Evolutionary conservation across 2,888 invertebrate genomes (phyloP).

Genomic region (Caenorhabditis sp.): DNA sequence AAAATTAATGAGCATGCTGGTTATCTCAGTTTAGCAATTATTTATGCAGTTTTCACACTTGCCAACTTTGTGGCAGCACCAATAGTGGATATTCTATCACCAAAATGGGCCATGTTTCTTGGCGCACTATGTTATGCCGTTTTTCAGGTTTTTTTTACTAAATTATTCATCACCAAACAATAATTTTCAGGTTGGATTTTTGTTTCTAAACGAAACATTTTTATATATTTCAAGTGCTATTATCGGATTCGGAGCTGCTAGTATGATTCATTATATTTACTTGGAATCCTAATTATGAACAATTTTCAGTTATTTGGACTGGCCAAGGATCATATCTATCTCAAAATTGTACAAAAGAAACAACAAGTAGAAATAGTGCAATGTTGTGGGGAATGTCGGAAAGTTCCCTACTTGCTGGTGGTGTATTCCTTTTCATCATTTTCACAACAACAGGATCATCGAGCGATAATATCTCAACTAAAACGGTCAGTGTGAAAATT

Average conservation of each 20-base stretch:
- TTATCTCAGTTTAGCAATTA: slow-evolving; percentile 80
- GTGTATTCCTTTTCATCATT: slow-evolving; percentile 89
- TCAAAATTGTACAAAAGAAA: slow-evolving; percentile 50
- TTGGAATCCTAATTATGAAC: not conserved
- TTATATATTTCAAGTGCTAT: slow-evolving; percentile 59
- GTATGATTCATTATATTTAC: slow-evolving; percentile 10
- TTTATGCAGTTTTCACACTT: slow-evolving; percentile 87
- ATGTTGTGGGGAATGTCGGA: slow-evolving; percentile 48
- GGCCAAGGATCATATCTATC: slow-evolving; percentile 56
- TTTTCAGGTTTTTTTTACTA: slow-evolving; percentile 78
- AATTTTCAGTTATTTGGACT: slow-evolving; percentile 48
- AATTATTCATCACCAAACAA: too few species aligned
- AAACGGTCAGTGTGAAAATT: slow-evolving; percentile 33
- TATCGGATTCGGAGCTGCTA: slow-evolving; percentile 70
- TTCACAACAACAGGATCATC: slow-evolving; percentile 75
- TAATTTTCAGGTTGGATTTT: slow-evolving; percentile 53
- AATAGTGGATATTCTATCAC: slow-evolving; percentile 84
- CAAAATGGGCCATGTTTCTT: slow-evolving; percentile 85
- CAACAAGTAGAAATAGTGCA: slow-evolving; percentile 50
- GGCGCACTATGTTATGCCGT: slow-evolving; percentile 84
- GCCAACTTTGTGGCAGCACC: slow-evolving; percentile 95
- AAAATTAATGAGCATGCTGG: slow-evolving; percentile 51
- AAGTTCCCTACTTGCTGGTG: slow-evolving; percentile 83
- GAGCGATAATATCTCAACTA: slow-evolving; percentile 46
- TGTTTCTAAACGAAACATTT: slow-evolving; percentile 60